Evolutionary conservation across 1,140 invertebrate genomes (phyloP).

Genomic region (Drosophila teissieri): DNA sequence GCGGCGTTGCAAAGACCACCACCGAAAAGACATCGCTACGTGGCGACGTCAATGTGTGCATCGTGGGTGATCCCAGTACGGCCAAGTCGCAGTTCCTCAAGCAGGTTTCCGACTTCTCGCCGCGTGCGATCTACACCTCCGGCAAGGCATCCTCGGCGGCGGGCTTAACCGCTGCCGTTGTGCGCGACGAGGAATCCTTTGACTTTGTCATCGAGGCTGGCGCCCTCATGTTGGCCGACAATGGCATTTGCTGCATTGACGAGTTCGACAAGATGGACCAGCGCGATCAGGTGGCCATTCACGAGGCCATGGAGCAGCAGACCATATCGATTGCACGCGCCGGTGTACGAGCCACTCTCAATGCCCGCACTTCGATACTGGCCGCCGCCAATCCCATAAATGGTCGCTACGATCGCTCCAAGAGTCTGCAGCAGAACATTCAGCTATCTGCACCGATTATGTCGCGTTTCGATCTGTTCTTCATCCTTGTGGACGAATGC

Average conservation of each 20-base stretch:
- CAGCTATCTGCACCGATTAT: constrained; percentile 98
- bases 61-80: constrained; percentile 99
- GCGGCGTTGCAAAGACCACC: constrained; percentile 98
- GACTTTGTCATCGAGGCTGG: constrained; percentile 99
- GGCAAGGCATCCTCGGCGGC: constrained; percentile 99
- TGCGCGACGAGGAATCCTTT: constrained; percentile 97
- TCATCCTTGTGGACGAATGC: constrained; percentile 98
- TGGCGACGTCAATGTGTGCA: constrained; percentile 99
- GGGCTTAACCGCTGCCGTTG: constrained; percentile 98
- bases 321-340: constrained; percentile 99
- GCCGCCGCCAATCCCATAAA: constrained; percentile 99
- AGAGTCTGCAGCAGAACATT: constrained; percentile 98
- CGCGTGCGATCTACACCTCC: constrained; percentile 98
- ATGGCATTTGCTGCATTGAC: constrained; percentile 99
- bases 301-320: constrained; percentile 99
- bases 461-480: constrained; percentile 99
- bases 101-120: constrained; percentile 97
- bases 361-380: constrained; percentile 98
- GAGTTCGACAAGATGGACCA: constrained; percentile 99
- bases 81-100: constrained; percentile 99
- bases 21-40: constrained; percentile 93
- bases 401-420: constrained; percentile 97
- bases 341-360: constrained; percentile 98
- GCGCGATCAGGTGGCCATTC: constrained; percentile 99
- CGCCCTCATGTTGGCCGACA: constrained; percentile 99